Percentiles rank a stretch among this genome's conserved stretches.
phyloP scores from a whole-genome alignment of 2,797 vertebrate species.

The Channallabes apus region DNA sequence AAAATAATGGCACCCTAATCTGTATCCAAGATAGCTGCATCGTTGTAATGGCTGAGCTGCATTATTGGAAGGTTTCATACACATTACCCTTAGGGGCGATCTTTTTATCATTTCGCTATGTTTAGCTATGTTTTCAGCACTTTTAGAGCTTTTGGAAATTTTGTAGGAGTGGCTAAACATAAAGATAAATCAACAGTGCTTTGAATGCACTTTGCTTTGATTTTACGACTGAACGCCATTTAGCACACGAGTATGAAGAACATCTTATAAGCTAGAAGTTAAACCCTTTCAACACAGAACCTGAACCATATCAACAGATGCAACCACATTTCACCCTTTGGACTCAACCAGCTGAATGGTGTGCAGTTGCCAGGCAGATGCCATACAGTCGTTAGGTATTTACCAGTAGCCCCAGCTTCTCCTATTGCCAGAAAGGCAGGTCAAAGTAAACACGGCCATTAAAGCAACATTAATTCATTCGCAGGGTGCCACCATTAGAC shows the following conservation, averaged over 20 bases:
- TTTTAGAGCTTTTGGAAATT: background rate
- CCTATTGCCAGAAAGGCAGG: too few relatives aligned
- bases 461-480: too few relatives aligned
- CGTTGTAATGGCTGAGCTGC: background rate
- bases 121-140: background rate
- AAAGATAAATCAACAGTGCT: background rate
- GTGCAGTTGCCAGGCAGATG: too few relatives aligned
- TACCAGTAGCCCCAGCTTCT: too few relatives aligned
- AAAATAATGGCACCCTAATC: background rate
- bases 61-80: background rate
- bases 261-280: background rate
- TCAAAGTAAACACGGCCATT: too few relatives aligned
- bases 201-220: background rate
- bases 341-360: too few relatives aligned
- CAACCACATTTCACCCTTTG: too few relatives aligned
- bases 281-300: background rate
- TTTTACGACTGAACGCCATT: background rate
- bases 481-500: too few relatives aligned
- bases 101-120: background rate
- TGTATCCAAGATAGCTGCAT: background rate
- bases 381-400: too few relatives aligned
- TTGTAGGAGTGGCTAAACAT: too few relatives aligned
- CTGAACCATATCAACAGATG: background rate
- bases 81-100: background rate
- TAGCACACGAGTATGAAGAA: background rate